A percentile compares a stretch with the other conserved stretches of the same genome.
Evolutionary conservation across 2,888 invertebrate genomes (phyloP).

Genomic region (Tyria jacobaeae): DNA sequence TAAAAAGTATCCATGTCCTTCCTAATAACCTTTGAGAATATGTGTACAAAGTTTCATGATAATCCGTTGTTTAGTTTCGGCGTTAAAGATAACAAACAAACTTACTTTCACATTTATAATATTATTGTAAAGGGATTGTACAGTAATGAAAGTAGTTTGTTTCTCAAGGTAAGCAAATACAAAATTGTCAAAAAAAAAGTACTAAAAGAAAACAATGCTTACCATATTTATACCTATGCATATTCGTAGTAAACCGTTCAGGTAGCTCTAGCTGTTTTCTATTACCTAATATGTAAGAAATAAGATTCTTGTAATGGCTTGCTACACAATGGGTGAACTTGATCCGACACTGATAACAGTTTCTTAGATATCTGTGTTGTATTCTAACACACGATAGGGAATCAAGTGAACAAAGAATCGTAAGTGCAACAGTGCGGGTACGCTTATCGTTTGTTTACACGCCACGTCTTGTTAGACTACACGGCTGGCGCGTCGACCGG

Average conservation of each 20-base stretch:
- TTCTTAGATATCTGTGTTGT: slow-evolving; percentile 62
- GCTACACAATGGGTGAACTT: slow-evolving; percentile 51
- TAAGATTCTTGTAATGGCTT: slow-evolving; percentile 7
- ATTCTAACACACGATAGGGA: slow-evolving; percentile 58
- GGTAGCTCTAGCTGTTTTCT: neutral
- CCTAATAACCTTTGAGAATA: too few relatives aligned
- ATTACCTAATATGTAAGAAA: slow-evolving; percentile 1
- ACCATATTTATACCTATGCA: neutral
- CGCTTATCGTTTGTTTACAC: slow-evolving; percentile 75
- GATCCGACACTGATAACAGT: slow-evolving; percentile 62
- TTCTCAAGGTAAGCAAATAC: neutral
- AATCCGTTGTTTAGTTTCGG: too few relatives aligned
- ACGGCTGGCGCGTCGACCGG: slow-evolving; percentile 64
- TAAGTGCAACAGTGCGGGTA: slow-evolving; percentile 55
- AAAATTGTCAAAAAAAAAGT: neutral
- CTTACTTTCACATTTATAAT: too few relatives aligned
- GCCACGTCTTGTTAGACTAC: slow-evolving; percentile 63
- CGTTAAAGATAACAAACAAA: too few relatives aligned
- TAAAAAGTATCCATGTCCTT: too few relatives aligned
- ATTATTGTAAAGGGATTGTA: too few relatives aligned
- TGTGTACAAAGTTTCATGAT: too few relatives aligned
- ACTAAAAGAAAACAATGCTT: neutral
- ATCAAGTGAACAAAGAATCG: slow-evolving; percentile 70
- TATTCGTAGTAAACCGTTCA: neutral
- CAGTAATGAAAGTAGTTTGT: too few relatives aligned